Percentiles rank a stretch among this genome's conserved stretches.
These are phyloP conservation scores for Prietella phreatophila DNA, from an alignment of 2,113 vertebrate species.

Conservation along the genomic window DNA sequence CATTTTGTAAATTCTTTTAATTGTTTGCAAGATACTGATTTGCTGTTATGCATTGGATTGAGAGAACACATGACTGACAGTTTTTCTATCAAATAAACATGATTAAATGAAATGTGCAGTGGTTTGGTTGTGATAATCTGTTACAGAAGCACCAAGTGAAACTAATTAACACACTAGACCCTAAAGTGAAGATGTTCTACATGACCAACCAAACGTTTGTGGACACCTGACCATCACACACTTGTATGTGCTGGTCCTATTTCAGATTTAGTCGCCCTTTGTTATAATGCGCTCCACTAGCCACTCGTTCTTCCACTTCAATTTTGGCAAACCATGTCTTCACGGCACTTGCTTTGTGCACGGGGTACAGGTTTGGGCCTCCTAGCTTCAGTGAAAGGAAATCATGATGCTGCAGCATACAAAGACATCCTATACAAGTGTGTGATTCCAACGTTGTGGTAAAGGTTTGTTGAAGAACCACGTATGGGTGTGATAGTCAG, in stretches of 20 bases:
- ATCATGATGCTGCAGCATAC: too few species aligned
- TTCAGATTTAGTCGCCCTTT: background rate
- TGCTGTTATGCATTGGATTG: background rate
- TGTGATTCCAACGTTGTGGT: too few species aligned
- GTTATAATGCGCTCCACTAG: background rate
- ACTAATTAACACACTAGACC: background rate
- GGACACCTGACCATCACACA: background rate
- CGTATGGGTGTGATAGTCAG: too few species aligned
- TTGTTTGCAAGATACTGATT: constrained; percentile 1
- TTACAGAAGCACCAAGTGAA: background rate
- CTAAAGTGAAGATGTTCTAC: background rate
- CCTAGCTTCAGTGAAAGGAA: too few species aligned
- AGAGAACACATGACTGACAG: background rate
- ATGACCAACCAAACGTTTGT: background rate
- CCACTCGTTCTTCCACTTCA: background rate
- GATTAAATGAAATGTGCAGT: background rate
- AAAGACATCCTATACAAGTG: too few species aligned
- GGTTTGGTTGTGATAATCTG: background rate
- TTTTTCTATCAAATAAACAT: constrained; percentile 8
- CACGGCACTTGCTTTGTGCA: too few species aligned
- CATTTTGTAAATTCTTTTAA: constrained; percentile 43
- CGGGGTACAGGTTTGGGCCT: too few species aligned
- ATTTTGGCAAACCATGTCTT: too few species aligned
- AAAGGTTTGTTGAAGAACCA: too few species aligned
- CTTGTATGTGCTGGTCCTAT: too few species aligned